phyloP scores from a whole-genome alignment of 2,113 vertebrate species.

The Neodontobutis hainanensis region DNA sequence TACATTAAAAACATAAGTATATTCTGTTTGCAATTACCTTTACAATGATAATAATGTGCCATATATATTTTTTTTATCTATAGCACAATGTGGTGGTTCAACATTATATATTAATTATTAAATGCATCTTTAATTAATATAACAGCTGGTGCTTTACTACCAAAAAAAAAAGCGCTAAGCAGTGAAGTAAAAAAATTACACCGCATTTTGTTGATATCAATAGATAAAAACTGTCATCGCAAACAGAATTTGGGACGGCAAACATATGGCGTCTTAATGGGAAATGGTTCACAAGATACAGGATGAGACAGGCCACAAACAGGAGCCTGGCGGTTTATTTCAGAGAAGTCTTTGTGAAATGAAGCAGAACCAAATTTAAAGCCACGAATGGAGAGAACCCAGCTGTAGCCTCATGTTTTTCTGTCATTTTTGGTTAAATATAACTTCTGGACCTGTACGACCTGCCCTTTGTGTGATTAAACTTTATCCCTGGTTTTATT shows the following conservation, averaged over 20 bases:
- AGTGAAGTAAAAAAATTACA: neutral
- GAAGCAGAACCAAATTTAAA: neutral
- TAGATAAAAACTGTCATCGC: constrained; percentile 6
- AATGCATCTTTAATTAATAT: neutral
- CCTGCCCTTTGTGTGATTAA: constrained; percentile 41
- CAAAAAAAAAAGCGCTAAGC: neutral
- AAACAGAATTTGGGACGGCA: neutral
- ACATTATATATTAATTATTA: neutral
- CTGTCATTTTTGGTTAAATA: neutral
- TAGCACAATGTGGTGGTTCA: too few relatives aligned
- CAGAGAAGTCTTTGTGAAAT: neutral
- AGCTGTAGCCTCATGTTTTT: neutral
- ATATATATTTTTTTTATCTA: neutral
- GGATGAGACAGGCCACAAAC: neutral
- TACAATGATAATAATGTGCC: neutral
- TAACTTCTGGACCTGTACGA: constrained; percentile 19
- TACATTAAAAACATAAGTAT: too few relatives aligned
- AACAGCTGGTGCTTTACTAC: neutral
- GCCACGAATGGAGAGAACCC: neutral
- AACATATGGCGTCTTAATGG: constrained; percentile 4
- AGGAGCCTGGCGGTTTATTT: neutral
- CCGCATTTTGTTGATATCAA: neutral
- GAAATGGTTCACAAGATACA: neutral
- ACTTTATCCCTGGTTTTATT: constrained; percentile 40
- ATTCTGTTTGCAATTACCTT: too few relatives aligned